Percentiles rank a stretch among this genome's conserved stretches.
Conservation (phyloP, 2,797 vertebrate species). For the Ctenopoma multispine region DNA sequence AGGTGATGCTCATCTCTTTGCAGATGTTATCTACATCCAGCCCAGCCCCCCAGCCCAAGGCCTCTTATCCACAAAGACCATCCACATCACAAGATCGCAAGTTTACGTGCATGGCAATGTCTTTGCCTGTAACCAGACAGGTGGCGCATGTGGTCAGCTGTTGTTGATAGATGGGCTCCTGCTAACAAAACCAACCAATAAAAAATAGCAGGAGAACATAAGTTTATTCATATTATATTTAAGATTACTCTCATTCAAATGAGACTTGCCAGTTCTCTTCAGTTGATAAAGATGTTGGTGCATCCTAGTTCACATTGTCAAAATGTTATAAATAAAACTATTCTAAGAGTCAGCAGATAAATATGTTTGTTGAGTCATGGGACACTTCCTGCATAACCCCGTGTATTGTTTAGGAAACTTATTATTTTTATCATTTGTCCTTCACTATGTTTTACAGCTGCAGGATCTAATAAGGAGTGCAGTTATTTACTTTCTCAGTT, state of each 20-base stretch:
- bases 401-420: too few species aligned
- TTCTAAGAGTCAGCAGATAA: too few species aligned
- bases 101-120: conserved; percentile 8
- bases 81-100: conserved; percentile 67
- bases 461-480: too few species aligned
- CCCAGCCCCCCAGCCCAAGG: conserved; percentile 19
- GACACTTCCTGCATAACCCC: too few species aligned
- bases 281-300: background rate
- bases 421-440: too few species aligned
- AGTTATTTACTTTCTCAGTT: too few species aligned
- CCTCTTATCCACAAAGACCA: conserved; percentile 1
- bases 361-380: too few species aligned
- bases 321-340: too few species aligned
- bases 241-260: background rate
- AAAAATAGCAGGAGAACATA: background rate
- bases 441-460: too few species aligned
- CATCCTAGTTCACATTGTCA: too few species aligned
- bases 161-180: background rate
- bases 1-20: conserved; percentile 59
- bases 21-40: conserved; percentile 35
- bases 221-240: background rate
- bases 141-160: conserved; percentile 40
- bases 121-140: conserved; percentile 24
- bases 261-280: too few species aligned
- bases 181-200: background rate